These are phyloP conservation scores for Sebastes kiyomatsui DNA, from an alignment of 2,797 vertebrate genomes.

Conservation along the genomic window DNA sequence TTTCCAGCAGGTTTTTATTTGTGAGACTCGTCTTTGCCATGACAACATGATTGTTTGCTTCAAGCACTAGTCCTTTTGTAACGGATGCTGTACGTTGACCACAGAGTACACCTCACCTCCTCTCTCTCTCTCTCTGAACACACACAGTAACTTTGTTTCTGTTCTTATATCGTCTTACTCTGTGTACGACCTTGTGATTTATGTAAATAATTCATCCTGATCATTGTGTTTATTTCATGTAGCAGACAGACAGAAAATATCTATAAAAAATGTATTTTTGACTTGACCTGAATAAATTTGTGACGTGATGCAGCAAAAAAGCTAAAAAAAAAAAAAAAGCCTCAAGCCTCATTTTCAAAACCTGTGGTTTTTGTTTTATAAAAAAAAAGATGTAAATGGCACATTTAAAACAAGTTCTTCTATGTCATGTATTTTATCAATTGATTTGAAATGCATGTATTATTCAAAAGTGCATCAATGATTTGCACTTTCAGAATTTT, in stretches of 20 bases:
- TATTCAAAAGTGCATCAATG: background rate
- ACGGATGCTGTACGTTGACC: conserved; percentile 13
- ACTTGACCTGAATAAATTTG: conserved; percentile 95
- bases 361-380: background rate
- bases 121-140: conserved; percentile 2
- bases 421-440: background rate
- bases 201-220: conserved; percentile 78
- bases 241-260: conserved; percentile 84
- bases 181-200: conserved; percentile 72
- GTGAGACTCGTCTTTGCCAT: conserved; percentile 38
- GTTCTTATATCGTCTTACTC: conserved; percentile 61
- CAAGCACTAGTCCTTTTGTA: conserved; percentile 20
- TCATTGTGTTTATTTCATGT: conserved; percentile 83
- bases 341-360: conserved; percentile 10
- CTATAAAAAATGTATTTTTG: conserved; percentile 94
- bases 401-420: background rate
- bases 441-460: background rate
- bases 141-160: conserved; percentile 23
- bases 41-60: conserved; percentile 57
- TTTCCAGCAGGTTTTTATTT: conserved; percentile 38
- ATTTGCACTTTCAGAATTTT: background rate
- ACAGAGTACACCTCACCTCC: background rate
- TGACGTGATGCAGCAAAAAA: conserved; percentile 89
- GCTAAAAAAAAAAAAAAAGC: conserved; percentile 76
- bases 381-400: background rate